Evolutionary conservation across 2,888 invertebrate species (phyloP), one percentile per base, ranked within the genome.

Genomic region (Lypha dubia): DNA sequence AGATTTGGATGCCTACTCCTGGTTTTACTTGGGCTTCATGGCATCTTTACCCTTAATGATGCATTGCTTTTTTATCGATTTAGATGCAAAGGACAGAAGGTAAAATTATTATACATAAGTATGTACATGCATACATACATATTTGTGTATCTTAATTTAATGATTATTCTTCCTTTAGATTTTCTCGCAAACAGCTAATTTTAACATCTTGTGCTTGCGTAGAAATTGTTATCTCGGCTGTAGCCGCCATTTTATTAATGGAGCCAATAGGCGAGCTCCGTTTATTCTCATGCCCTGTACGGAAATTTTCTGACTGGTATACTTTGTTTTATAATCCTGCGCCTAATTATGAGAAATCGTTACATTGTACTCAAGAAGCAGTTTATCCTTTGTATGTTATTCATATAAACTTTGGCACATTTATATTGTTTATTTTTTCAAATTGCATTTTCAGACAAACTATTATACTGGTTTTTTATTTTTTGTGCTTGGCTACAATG

Each of bases 321-420:
- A 98, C 99, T 0, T 92, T 99, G 87, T 94, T 99, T 84, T 94
- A 98, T 89, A 99, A 99, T 93, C 99, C 99, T 7, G 95, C 95
- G 87, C 98, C 98, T 0, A 96, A 98, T 92, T 99, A 98, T 92
- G 96, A 96, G 79, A 94, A 95, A 84, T 96, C 96, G 20, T 92
- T 99, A 73, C 96, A 98, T 92, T 99, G 99, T 92, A 98, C 99
- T 0, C 98, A 99, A 90, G 99, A 99, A 93, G 98, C 98, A 77
- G 98, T 99, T 0, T 99, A 98, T 93, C 99, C 99, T 58, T 93
- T 99, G 97, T 99, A 94, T 94, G 96, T 94, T 71, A 68, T 60
- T 9, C 15, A 15, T 0, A n/a, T 8, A 3, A 20, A 44, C 13
- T 41, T 11, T 28, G 20, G 5, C 1, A 7, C 32, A 24, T 22